Percentiles rank a stretch among this genome's conserved stretches.
phyloP scores from a whole-genome alignment of 1,140 invertebrate species.

The Drosophila kohkoa region DNA sequence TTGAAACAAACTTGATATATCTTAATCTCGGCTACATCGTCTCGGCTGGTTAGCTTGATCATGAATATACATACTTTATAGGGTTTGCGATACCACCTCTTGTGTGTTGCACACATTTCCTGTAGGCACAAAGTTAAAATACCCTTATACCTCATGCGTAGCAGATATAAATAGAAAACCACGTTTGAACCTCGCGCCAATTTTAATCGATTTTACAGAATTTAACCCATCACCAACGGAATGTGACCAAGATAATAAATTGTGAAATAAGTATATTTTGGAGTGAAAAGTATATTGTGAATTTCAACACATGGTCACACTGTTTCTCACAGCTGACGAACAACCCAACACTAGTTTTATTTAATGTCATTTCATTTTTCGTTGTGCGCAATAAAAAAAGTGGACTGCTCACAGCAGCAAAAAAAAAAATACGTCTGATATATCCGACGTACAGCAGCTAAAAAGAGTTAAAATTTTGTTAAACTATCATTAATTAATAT shows the following conservation, averaged over 20 bases:
- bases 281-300: background rate
- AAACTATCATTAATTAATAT: background rate
- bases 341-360: constrained; percentile 38
- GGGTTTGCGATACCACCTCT: too few relatives aligned
- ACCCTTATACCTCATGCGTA: too few relatives aligned
- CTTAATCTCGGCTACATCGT: too few relatives aligned
- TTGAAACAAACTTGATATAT: too few relatives aligned
- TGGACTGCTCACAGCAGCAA: constrained; percentile 23
- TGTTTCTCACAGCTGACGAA: constrained; percentile 35
- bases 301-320: background rate
- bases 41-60: too few relatives aligned
- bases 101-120: too few relatives aligned
- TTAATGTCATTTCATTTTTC: constrained; percentile 55
- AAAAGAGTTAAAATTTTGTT: constrained; percentile 11
- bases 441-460: background rate
- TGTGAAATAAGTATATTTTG: background rate
- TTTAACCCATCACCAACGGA: background rate
- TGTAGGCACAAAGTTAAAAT: too few relatives aligned
- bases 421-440: constrained; percentile 8
- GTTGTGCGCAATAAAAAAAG: constrained; percentile 49
- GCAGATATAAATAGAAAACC: too few relatives aligned
- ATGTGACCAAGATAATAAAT: background rate
- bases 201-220: too few relatives aligned
- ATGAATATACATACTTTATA: too few relatives aligned
- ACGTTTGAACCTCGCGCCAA: too few relatives aligned